Evolutionary conservation across 2,888 invertebrate species (phyloP), one percentile per base, ranked within the genome.

Genomic region (Sminthurides aquaticus): DNA sequence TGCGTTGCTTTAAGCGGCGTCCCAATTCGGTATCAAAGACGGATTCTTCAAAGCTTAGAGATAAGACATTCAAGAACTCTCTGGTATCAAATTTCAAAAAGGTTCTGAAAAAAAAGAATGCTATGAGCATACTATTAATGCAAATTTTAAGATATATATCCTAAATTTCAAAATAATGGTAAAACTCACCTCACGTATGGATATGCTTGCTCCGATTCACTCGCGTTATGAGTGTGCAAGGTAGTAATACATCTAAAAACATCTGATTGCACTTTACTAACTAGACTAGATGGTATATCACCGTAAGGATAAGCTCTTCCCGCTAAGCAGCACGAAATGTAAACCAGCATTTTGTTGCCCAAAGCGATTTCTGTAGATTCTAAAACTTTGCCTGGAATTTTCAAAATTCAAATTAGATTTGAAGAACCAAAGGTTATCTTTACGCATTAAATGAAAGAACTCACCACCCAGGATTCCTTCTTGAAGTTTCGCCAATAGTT

Each of bases 241-340:
- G 86, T 85, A 48, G 88, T 85, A 48, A 89, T 78, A 73, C 85
- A 86, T 62, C 87, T 79, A 60, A 88, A 79, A n/a, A 90, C 83
- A 77, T 90, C 87, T 67, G 86, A 84, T 76, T 90, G 89, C 1
- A 89, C 89, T 75, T 83, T 81, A 34, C 83, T 81, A 5, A 85
- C 83, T 58, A 83, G 79, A 43, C 84, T 82, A 11, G 81, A 80
- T 0, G 86, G 84, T 72, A 91, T 85, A 74, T 86, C 84, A 0
- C 91, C 91, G 60, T 79, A 77, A 0, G 91, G 91, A 80, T 90
- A 93, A 0, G 88, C 89, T 64, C 89, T 81, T 0, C 91, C 93
- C n/a, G 90, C 88, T 69, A 93, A 80, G 76, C 92, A 92, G 71
- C 91, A 90, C 69, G 89, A 90, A 29, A 91, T 84, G 76, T 92